Percentiles rank a stretch among this genome's conserved stretches.
phyloP scores from a whole-genome alignment of 2,113 vertebrate genomes.

The Solenodon paradoxus region DNA sequence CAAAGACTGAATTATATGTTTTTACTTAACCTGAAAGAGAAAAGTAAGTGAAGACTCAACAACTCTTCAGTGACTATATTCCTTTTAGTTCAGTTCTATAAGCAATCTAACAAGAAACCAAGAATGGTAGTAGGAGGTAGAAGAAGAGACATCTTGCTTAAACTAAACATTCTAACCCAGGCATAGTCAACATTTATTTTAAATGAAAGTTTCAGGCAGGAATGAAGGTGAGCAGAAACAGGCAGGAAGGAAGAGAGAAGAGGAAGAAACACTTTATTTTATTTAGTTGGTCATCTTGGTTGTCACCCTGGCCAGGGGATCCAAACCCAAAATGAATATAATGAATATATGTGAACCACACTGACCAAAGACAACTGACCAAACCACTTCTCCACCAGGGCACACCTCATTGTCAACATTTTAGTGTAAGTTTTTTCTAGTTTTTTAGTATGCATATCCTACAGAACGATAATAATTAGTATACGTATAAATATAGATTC shows the following conservation, averaged over 20 bases:
- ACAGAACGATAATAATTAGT: not conserved
- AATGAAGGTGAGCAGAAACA: no score
- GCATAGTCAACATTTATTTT: no score
- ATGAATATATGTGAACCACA: no score
- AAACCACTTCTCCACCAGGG: no score
- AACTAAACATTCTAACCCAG: not conserved
- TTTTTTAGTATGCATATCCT: not conserved
- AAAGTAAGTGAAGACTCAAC: constrained; percentile 1
- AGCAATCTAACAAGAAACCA: not conserved
- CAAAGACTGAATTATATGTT: not conserved
- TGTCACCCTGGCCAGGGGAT: no score
- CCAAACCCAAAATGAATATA: no score
- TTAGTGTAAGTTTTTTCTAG: not conserved
- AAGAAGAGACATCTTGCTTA: not conserved
- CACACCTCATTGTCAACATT: no score
- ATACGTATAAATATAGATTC: not conserved
- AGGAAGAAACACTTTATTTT: no score
- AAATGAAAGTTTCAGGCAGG: no score
- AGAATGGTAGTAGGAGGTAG: not conserved
- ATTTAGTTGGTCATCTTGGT: no score
- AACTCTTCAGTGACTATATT: not conserved
- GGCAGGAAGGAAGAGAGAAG: no score
- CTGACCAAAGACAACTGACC: no score
- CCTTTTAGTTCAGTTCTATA: not conserved
- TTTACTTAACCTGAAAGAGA: not conserved